These are phyloP conservation scores for Passer domesticus DNA, from an alignment of 2,113 vertebrate species.

Conservation along the genomic window DNA sequence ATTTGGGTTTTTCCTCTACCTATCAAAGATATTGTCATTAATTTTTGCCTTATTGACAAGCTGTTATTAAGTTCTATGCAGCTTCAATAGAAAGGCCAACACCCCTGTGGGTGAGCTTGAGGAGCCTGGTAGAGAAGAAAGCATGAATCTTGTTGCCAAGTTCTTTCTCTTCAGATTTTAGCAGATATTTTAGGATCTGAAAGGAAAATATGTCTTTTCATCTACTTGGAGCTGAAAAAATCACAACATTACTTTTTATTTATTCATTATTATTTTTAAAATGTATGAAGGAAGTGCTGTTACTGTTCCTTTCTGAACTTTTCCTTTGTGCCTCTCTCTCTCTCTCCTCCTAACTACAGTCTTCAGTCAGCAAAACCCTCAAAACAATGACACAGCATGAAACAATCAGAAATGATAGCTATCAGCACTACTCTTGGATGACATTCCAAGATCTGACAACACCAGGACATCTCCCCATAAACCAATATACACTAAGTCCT, in stretches of 20 bases:
- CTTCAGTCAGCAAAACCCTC: not conserved
- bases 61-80: not conserved
- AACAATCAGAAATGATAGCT: not conserved
- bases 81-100: not conserved
- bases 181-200: not conserved
- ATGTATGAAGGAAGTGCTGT: not conserved
- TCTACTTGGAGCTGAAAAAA: not conserved
- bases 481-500: not conserved
- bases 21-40: not conserved
- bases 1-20: not conserved
- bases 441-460: not conserved
- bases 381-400: not conserved
- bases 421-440: not conserved
- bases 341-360: not conserved
- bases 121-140: not conserved
- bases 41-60: not conserved
- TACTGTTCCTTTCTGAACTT: not conserved
- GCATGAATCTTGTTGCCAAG: not conserved
- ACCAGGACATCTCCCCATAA: not conserved
- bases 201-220: not conserved
- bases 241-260: not conserved
- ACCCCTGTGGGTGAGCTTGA: not conserved
- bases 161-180: not conserved
- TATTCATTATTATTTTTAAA: not conserved
- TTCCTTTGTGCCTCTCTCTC: not conserved